phyloP scores from a whole-genome alignment of 2,113 vertebrate species.

The Microtus richardsoni region DNA sequence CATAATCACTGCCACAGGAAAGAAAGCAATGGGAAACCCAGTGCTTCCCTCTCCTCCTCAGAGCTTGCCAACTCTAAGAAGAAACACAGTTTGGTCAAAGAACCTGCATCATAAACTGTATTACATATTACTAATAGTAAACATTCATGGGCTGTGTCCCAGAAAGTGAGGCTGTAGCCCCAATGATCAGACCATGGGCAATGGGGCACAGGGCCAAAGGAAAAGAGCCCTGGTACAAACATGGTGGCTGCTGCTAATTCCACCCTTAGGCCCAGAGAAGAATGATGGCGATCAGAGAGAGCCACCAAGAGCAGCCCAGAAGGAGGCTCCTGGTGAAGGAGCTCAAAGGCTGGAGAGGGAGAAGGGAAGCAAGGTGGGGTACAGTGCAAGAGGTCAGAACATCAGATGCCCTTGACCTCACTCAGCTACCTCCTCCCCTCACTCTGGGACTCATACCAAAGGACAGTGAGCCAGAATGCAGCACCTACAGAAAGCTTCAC shows the following conservation, averaged over 20 bases:
- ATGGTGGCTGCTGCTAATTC: background rate
- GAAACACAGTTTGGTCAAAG: background rate
- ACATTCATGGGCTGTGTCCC: background rate
- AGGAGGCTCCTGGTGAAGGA: background rate
- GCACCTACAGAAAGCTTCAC: background rate
- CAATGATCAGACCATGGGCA: background rate
- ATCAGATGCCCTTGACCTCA: background rate
- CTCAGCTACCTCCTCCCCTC: background rate
- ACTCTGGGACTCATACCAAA: background rate
- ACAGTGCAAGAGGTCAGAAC: no score
- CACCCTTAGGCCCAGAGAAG: background rate
- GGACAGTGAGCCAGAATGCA: background rate
- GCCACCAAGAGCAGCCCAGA: background rate
- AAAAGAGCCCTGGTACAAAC: background rate
- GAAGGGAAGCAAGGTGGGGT: background rate
- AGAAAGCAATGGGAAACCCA: background rate
- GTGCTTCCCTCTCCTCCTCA: background rate
- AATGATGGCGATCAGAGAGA: background rate
- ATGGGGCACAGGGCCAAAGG: rapidly evolving
- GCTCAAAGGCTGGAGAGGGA: background rate
- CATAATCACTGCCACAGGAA: background rate
- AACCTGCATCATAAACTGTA: background rate
- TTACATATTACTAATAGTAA: background rate
- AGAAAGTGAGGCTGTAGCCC: background rate
- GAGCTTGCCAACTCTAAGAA: background rate